A percentile compares a stretch with the other conserved stretches of the same genome.
Conservation (phyloP, 35 echinoderm and acorn worm species). For the Hemicentrotus pulcherrimus region DNA sequence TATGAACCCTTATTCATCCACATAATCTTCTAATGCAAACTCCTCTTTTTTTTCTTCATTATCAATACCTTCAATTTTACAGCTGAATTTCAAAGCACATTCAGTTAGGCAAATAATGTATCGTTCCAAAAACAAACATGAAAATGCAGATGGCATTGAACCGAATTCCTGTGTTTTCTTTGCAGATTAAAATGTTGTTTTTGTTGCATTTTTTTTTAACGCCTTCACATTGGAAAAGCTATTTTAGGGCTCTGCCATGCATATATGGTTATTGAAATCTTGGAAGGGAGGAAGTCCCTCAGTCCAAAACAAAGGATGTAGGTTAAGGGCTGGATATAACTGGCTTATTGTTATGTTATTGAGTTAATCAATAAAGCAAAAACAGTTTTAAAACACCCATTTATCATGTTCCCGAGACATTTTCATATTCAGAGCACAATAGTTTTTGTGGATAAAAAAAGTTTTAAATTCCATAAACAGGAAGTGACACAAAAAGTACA, state of each 20-base stretch:
- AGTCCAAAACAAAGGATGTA: not conserved
- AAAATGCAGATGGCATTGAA: not conserved
- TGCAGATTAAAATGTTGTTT: not conserved
- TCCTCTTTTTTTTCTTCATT: too few species aligned
- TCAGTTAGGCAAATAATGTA: not conserved
- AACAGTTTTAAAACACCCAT: not conserved
- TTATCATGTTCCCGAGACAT: not conserved
- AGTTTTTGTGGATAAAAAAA: not conserved
- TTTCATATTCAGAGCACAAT: not conserved
- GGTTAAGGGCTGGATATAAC: not conserved
- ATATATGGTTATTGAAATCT: not conserved
- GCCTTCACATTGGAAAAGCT: not conserved
- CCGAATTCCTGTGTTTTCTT: not conserved
- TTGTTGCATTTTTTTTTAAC: not conserved
- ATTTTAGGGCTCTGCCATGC: not conserved
- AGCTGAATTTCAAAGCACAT: not conserved
- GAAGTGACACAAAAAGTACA: constrained; percentile 4
- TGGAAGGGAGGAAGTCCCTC: not conserved
- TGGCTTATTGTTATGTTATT: not conserved
- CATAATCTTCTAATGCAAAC: too few species aligned
- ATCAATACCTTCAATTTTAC: too few species aligned
- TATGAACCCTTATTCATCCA: too few species aligned
- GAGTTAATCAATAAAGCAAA: not conserved
- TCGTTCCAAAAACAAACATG: not conserved
- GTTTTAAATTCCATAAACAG: not conserved